These are phyloP conservation scores for Paraescarpia echinospica DNA, from an alignment of 1,140 invertebrate genomes.

Conservation along the genomic window DNA sequence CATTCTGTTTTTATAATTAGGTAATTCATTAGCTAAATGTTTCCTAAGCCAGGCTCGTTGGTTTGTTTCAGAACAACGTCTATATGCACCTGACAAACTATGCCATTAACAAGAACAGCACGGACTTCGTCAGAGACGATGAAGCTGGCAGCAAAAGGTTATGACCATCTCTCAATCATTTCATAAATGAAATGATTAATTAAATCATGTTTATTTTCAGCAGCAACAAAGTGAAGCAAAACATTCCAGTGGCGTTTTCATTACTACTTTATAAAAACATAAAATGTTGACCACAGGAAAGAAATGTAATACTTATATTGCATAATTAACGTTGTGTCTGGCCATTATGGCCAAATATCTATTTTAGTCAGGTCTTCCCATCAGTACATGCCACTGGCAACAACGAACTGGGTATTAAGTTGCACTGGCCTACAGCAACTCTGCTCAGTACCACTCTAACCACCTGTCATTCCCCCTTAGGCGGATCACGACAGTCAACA, in stretches of 20 bases:
- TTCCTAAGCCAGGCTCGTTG: not conserved
- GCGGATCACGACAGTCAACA: conserved; percentile 39
- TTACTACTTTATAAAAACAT: too few relatives aligned
- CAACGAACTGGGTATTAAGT: too few relatives aligned
- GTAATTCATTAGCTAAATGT: not conserved
- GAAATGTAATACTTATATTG: too few relatives aligned
- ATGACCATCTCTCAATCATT: conserved; percentile 18
- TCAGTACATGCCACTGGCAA: too few relatives aligned
- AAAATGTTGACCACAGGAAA: too few relatives aligned
- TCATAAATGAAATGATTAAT: not conserved
- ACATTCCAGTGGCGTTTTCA: too few relatives aligned
- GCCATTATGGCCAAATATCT: too few relatives aligned
- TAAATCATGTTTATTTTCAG: not conserved
- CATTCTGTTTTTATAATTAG: not conserved
- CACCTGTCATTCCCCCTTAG: not conserved
- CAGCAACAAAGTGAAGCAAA: not conserved
- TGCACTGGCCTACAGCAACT: too few relatives aligned
- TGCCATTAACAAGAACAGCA: conserved; percentile 83
- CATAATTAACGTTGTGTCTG: too few relatives aligned
- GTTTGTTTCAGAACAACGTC: conserved; percentile 66
- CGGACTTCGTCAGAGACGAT: conserved; percentile 68
- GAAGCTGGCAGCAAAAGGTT: conserved; percentile 79
- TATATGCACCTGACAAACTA: conserved; percentile 99
- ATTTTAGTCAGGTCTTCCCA: too few relatives aligned
- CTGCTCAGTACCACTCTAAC: not conserved